Base-by-base conservation (phyloP, 2,113 vertebrate genomes). In the Pimephales promelas region DNA sequence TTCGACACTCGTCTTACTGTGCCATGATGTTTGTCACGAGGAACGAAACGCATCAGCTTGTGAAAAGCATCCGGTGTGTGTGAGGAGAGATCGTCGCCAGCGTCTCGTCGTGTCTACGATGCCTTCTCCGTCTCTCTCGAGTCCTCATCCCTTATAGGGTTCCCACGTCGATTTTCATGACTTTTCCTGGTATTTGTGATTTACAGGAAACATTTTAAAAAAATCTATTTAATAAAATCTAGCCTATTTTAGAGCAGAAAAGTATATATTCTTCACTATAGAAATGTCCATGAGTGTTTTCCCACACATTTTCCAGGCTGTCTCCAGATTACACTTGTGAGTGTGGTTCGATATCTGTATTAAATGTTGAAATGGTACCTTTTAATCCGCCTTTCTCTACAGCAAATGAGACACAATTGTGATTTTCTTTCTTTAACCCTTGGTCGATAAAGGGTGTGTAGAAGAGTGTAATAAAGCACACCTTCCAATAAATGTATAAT, bases 401-500 rank as follows among this genome's bases (percentile, higher is more conserved):
- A 52, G 22, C 40, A 83, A 56, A 66, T 31, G 61, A 26, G n/a
- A 49, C 18, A 71, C 26, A 11, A 10, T 49, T 73, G 45, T 73
- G 71, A 75, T 13, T 16, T 24, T 74, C 52, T 74, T 26, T 47
- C 43, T 49, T 73, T 52, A 20, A 28, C 24, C 26, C 24, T 74
- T 31, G 26, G 26, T n/a, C 18, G 6, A 28, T 20, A 49, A 79
- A 47, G 43, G 24, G 43, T 66, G 40, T 66, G 59, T 28, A 9
- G 26, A 80, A 52, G 24, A 54, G 24, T 79, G 80, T 52, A 86
- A 80, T 64, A 70, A 64, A 79, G 24, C 78, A 52, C 47, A 68
- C 43, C 13, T 31, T 59, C 11, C 18, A 31, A 79, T 76, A 62
- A 62, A 62, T 79, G 40, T 88, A 90, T 91, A 84, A 88, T 78